Percentiles rank a stretch among this genome's conserved stretches.
phyloP scores from a whole-genome alignment of 1,140 invertebrate species.

The Saccostrea glomerata region DNA sequence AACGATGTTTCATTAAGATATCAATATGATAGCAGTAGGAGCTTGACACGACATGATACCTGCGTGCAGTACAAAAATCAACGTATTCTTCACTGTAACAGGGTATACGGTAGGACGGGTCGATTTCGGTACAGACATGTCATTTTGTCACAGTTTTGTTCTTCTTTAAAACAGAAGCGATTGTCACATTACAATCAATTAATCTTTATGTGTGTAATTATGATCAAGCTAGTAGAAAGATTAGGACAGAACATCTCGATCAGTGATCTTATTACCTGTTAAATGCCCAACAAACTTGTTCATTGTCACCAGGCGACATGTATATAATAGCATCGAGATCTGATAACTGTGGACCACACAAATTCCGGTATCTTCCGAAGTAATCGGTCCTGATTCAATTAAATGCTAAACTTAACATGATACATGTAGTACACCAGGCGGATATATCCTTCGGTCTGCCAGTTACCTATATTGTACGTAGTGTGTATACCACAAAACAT shows the following conservation, averaged over 20 bases:
- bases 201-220: conserved; percentile 34
- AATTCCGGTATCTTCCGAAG: neutral
- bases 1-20: conserved; percentile 34
- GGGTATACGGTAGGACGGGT: neutral
- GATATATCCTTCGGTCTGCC: neutral
- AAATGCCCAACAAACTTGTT: conserved; percentile 36
- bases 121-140: conserved; percentile 12
- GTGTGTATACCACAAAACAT: neutral
- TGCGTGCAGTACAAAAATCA: conserved; percentile 16
- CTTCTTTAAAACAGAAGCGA: conserved; percentile 3
- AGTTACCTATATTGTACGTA: neutral
- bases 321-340: conserved; percentile 1
- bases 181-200: conserved; percentile 37
- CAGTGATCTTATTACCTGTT: conserved; percentile 28
- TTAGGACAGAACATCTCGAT: conserved; percentile 24
- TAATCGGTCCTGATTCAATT: conserved; percentile 30
- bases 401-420: conserved; percentile 36
- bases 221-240: conserved; percentile 33
- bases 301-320: conserved; percentile 32
- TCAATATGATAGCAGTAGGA: neutral
- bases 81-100: neutral
- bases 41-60: conserved; percentile 17
- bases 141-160: neutral
- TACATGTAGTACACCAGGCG: neutral
- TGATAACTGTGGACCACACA: conserved; percentile 16